Evolutionary conservation across 1,140 invertebrate genomes (phyloP).

Genomic region (Cydia amplana): DNA sequence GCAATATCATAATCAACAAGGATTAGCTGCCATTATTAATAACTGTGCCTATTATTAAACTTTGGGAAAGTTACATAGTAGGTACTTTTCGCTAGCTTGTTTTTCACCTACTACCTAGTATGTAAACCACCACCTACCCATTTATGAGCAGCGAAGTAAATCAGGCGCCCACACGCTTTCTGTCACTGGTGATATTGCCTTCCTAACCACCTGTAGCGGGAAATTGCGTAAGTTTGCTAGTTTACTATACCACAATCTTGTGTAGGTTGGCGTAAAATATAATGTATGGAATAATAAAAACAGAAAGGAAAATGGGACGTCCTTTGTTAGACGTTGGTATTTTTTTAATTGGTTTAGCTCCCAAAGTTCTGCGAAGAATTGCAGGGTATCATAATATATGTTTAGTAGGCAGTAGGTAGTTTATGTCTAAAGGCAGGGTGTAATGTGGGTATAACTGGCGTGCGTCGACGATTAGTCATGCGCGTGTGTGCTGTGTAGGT

Average conservation of each 20-base stretch:
- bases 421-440: no score
- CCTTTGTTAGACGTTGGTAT: not conserved
- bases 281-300: not conserved
- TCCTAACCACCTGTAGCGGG: constrained; percentile 21
- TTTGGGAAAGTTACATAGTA: no score
- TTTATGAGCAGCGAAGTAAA: constrained; percentile 6
- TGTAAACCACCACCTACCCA: constrained; percentile 7
- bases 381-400: no score
- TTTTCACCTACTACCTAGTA: not conserved
- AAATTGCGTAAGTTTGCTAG: constrained; percentile 23
- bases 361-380: not conserved
- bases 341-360: no score
- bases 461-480: no score
- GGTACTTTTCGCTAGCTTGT: no score
- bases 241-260: not conserved
- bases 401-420: no score
- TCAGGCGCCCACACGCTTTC: constrained; percentile 6
- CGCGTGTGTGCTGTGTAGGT: no score
- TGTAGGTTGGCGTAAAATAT: constrained; percentile 5
- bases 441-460: no score
- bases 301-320: not conserved
- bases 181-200: constrained; percentile 7
- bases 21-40: no score
- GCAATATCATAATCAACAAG: no score
- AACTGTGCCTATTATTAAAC: no score